These are phyloP conservation scores for Gymnocheta viridis DNA, from an alignment of 2,888 invertebrate species.

Conservation along the genomic window DNA sequence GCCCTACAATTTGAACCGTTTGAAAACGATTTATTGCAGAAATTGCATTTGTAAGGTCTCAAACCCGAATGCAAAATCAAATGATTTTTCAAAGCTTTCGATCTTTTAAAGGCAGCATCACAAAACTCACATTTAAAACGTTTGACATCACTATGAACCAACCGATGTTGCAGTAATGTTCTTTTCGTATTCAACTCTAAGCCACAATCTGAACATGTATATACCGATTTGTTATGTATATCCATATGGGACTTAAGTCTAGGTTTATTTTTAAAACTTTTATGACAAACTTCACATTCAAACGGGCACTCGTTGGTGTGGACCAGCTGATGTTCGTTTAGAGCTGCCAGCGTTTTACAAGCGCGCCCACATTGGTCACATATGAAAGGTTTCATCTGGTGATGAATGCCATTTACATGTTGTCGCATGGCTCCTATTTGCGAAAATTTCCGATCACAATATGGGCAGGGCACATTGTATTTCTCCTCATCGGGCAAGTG, in stretches of 20 bases:
- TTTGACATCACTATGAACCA: conserved; percentile 80
- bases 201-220: conserved; percentile 82
- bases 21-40: conserved; percentile 80
- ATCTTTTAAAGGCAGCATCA: conserved; percentile 80
- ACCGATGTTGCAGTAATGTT: conserved; percentile 82
- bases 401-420: conserved; percentile 77
- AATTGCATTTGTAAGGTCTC: conserved; percentile 81
- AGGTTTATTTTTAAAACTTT: conserved; percentile 79
- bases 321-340: conserved; percentile 83
- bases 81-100: conserved; percentile 81
- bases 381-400: conserved; percentile 81
- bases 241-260: conserved; percentile 81
- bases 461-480: conserved; percentile 73
- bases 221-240: conserved; percentile 81
- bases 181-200: conserved; percentile 81
- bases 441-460: conserved; percentile 73
- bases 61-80: conserved; percentile 81
- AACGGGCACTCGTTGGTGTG: conserved; percentile 83
- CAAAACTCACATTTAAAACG: conserved; percentile 80
- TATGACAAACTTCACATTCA: conserved; percentile 80
- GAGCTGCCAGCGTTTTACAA: conserved; percentile 82
- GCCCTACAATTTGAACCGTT: conserved; percentile 82
- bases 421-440: conserved; percentile 74
- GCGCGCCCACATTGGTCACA: conserved; percentile 83
- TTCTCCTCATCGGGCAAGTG: conserved; percentile 74